Base-by-base conservation (phyloP, 2,113 vertebrate species). In the Fulica atra region DNA sequence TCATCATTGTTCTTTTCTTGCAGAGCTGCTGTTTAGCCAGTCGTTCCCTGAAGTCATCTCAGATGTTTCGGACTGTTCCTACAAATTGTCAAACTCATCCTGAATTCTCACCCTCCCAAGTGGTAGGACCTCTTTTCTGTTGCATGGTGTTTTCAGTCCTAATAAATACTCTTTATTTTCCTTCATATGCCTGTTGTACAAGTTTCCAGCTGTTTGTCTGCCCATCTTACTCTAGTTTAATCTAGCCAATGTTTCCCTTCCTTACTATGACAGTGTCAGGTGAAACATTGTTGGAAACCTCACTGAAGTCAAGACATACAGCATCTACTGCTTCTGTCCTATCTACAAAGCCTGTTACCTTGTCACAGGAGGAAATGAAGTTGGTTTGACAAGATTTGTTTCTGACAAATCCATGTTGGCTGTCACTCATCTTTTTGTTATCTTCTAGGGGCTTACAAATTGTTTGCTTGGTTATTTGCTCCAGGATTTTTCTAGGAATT, bases 351-450 rank as follows among this genome's bases (percentile, higher is more conserved):
- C 21, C 31, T 56, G 17, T 16, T 86, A 54, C 38, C 8, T 60
- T 66, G 60, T 83, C 69, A 35, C 1, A 66, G 33, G 11, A 65
- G 18, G 31, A 83, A 84, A 84, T 59, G 12, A 81, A 70, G 44
- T 46, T 77, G 28, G 6, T 70, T 90, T 90, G 88, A 65, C 17
- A 63, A 72, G 68, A 86, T 59, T 90, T 90, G 11, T 70, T 90
- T 86, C 59, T 94, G 71, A 92, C 72, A 96, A 95, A 93, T 92
- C 83, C 72, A 16, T 74, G 89, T 17, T 78, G 77, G 56, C 77
- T 95, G 94, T 96, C 95, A 93, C 69, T 96, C 89, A 95, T 95
- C 72, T 93, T 92, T 95, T 96, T 89, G 80, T 88, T 95, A 91
- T 86, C 88, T 96, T 70, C 80, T 54, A 68, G 29, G 53, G 48